phyloP scores from a whole-genome alignment of 2,888 invertebrate species.

The Auanema freiburgensis region DNA sequence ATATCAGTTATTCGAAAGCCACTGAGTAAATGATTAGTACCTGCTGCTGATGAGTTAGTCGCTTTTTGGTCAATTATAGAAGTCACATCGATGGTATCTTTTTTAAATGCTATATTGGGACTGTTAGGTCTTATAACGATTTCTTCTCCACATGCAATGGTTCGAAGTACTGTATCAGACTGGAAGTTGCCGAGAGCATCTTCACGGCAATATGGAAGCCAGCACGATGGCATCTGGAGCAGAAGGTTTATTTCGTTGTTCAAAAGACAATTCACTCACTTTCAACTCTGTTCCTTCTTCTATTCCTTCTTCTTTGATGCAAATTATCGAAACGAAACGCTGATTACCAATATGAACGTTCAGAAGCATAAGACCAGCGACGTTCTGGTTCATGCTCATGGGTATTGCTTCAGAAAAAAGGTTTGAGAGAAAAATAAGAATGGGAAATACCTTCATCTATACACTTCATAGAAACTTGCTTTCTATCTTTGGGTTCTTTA shows the following conservation, averaged over 20 bases:
- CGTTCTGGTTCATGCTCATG: too few relatives aligned
- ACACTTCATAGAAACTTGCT: too few relatives aligned
- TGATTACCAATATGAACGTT: slow-evolving; percentile 11
- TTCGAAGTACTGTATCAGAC: slow-evolving; percentile 5
- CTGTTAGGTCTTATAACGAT: slow-evolving; percentile 16
- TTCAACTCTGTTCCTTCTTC: slow-evolving; percentile 16
- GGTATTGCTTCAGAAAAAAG: too few relatives aligned
- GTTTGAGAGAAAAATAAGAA: not conserved
- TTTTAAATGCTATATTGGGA: not conserved
- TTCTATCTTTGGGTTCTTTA: too few relatives aligned
- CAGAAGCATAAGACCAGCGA: slow-evolving; percentile 15
- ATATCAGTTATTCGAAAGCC: slow-evolving; percentile 19
- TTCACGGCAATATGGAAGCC: slow-evolving; percentile 21
- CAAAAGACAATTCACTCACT: slow-evolving; percentile 10
- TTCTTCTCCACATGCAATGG: slow-evolving; percentile 24
- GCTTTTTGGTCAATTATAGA: too few relatives aligned
- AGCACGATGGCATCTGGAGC: slow-evolving; percentile 21
- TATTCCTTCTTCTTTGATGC: slow-evolving; percentile 11
- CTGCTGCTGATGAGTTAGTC: slow-evolving; percentile 1
- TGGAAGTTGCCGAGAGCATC: slow-evolving; percentile 15
- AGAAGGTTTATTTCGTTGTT: not conserved
- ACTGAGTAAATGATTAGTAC: slow-evolving; percentile 3
- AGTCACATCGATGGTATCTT: slow-evolving; percentile 4
- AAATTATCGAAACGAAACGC: slow-evolving; percentile 17
- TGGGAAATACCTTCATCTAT: too few relatives aligned